Evolutionary conservation across 2,888 invertebrate genomes (phyloP), one percentile per base, ranked within the genome.

Genomic region (Eupithecia subumbrata): DNA sequence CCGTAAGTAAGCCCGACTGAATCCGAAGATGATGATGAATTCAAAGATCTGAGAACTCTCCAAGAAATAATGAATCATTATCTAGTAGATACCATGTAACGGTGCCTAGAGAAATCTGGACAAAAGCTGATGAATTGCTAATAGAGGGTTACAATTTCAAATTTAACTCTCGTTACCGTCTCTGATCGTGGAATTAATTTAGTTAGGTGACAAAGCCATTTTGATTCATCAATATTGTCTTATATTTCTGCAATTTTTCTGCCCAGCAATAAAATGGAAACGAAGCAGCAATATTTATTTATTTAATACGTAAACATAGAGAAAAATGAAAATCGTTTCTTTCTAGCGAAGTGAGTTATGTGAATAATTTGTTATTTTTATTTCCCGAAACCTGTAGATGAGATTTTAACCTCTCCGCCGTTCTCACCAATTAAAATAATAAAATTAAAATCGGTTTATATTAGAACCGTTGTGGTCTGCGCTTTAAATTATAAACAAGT

Each of bases 101-200:
- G n/a, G 45, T 63, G 63, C 18, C 43, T 30, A 69, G 68, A 69
- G 45, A 80, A 60, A 25, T 68, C 72, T 45, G 69, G 64, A 69
- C 79, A 81, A 82, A 81, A 74, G 83, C 85, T 87, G 88, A 89
- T 88, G 84, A 90, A 91, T 89, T 84, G 82, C 78, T 82, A 83
- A 86, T 87, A 83, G 84, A 84, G 84, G 83, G 85, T 91, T 91
- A 88, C 82, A 91, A 91, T 92, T 91, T 90, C 82, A 91, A 90
- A 91, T 88, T 25, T 25, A 25, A 25, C 25, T 25, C 25, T 60
- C 60, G 60, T 60, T 22, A 60, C 5, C 22, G 60, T 22, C 60
- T 22, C 22, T 22, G 11, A 25, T 60, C 60, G 60, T 60, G 60
- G 60, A 60, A 60, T 60, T 60, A 60, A 60, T 60, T 60, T 60